Percentiles rank a stretch among this genome's conserved stretches.
Evolutionary conservation across 2,888 invertebrate species (phyloP).

Genomic region (Oasisia sp.): DNA sequence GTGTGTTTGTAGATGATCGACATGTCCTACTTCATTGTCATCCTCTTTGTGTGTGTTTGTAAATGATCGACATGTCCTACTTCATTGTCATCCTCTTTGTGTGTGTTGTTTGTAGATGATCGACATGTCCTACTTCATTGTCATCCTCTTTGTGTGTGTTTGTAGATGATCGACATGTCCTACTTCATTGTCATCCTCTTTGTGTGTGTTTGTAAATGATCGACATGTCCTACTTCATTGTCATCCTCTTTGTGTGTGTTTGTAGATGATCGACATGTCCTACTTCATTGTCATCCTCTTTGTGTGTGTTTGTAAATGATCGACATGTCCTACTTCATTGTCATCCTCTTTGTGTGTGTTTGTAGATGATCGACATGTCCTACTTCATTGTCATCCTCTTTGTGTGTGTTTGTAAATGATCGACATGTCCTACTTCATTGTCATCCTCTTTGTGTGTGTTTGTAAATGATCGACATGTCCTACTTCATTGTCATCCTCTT

Average conservation of each 20-base stretch:
- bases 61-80: slow-evolving; percentile 62
- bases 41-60: slow-evolving; percentile 61
- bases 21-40: slow-evolving; percentile 61
- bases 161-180: slow-evolving; percentile 60
- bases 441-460: slow-evolving; percentile 64
- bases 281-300: slow-evolving; percentile 63
- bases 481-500: slow-evolving; percentile 63
- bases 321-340: slow-evolving; percentile 62
- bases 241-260: slow-evolving; percentile 64
- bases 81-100: slow-evolving; percentile 64
- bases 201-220: slow-evolving; percentile 62
- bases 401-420: slow-evolving; percentile 62
- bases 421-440: slow-evolving; percentile 62
- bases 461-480: slow-evolving; percentile 60
- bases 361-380: slow-evolving; percentile 60
- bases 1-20: slow-evolving; percentile 62
- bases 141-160: slow-evolving; percentile 64
- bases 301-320: slow-evolving; percentile 62
- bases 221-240: slow-evolving; percentile 62
- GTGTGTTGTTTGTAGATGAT: slow-evolving; percentile 61
- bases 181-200: slow-evolving; percentile 63
- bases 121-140: slow-evolving; percentile 62
- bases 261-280: slow-evolving; percentile 60
- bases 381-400: slow-evolving; percentile 63
- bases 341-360: slow-evolving; percentile 64